phyloP scores from a whole-genome alignment of 2,113 vertebrate genomes.

The Crypturellus undulatus region DNA sequence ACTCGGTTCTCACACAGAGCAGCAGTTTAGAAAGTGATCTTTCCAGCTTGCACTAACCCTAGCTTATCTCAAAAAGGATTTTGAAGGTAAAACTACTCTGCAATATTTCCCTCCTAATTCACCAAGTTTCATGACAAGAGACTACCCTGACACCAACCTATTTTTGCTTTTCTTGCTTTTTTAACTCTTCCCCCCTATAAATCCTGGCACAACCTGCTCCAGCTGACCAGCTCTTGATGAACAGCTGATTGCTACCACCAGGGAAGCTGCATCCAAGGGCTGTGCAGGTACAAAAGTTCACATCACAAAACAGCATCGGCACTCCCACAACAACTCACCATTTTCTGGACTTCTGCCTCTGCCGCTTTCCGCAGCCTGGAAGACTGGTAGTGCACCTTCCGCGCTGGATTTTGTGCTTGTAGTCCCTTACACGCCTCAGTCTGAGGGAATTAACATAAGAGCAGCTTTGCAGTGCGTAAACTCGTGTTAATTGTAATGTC shows the following conservation, averaged over 20 bases:
- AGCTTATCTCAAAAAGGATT: not conserved
- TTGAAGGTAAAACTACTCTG: not conserved
- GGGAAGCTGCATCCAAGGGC: not conserved
- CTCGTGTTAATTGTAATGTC: not conserved
- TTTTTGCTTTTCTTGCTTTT: not conserved
- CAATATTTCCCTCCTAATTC: not conserved
- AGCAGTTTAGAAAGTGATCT: not conserved
- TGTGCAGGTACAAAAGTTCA: constrained; percentile 49
- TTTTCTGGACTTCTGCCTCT: constrained; percentile 8
- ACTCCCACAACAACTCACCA: not conserved
- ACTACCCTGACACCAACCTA: not conserved
- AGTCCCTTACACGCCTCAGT: not conserved
- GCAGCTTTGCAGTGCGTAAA: not conserved
- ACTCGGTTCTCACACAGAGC: not conserved
- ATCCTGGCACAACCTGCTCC: not conserved
- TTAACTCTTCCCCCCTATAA: not conserved
- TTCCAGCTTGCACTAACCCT: not conserved
- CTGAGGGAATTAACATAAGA: not conserved
- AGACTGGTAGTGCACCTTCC: not conserved
- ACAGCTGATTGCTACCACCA: not conserved
- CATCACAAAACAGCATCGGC: not conserved
- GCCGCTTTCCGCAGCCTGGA: not conserved
- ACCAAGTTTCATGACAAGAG: not conserved
- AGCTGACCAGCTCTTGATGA: not conserved
- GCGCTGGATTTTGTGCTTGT: not conserved